phyloP scores from a whole-genome alignment of 35 echinoderm and acorn worm genomes.

The Antedon bifida region DNA sequence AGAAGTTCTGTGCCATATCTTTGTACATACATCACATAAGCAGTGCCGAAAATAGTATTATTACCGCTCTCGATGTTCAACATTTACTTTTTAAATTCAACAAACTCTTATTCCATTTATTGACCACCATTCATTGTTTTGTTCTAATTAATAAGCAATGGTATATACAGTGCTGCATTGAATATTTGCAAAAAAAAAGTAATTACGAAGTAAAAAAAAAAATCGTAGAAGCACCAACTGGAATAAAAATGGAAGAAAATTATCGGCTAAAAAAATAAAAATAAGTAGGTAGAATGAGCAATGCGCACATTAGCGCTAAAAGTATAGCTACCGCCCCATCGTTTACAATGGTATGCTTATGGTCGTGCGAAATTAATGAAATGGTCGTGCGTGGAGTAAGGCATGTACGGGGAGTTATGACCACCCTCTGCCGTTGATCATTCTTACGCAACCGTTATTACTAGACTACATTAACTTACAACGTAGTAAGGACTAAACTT shows the following conservation, averaged over 20 bases:
- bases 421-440: neutral
- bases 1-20: too few relatives aligned
- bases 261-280: neutral
- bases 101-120: neutral
- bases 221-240: neutral
- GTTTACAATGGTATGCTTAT: too few relatives aligned
- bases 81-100: too few relatives aligned
- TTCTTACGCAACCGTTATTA: neutral
- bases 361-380: too few relatives aligned
- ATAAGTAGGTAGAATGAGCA: neutral
- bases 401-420: too few relatives aligned
- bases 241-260: neutral
- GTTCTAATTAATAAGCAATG: neutral
- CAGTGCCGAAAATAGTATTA: too few relatives aligned
- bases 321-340: too few relatives aligned
- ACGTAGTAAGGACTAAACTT: neutral
- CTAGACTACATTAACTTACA: neutral
- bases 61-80: too few relatives aligned
- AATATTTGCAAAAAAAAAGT: neutral
- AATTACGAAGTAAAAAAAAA: neutral
- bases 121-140: neutral
- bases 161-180: neutral
- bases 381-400: too few relatives aligned
- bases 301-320: neutral
- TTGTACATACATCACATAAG: too few relatives aligned